phyloP scores from a whole-genome alignment of 2,888 invertebrate genomes.

The Lepetodrilus schrolli region DNA sequence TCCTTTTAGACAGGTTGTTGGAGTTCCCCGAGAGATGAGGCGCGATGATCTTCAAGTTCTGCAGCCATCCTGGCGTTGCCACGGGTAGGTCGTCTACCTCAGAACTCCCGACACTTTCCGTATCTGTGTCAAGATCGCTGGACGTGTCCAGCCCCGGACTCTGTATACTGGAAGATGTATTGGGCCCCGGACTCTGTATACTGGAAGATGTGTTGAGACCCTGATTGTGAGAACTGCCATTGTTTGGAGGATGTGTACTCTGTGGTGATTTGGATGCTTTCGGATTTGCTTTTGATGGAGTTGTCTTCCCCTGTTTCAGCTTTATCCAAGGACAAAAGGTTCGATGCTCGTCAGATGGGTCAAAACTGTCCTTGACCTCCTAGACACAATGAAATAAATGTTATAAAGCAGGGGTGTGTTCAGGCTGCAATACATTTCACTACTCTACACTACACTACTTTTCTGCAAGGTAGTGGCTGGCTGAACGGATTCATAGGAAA shows the following conservation, averaged over 20 bases:
- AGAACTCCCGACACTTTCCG: too few relatives aligned
- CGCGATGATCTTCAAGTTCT: slow-evolving; percentile 37
- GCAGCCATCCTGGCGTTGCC: slow-evolving; percentile 38
- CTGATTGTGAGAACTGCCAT: background rate
- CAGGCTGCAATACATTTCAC: too few relatives aligned
- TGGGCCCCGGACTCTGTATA: background rate
- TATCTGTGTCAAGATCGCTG: background rate
- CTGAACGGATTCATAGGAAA: too few relatives aligned
- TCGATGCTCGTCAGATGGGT: slow-evolving; percentile 63
- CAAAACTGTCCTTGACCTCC: slow-evolving; percentile 53
- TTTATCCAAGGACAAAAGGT: slow-evolving; percentile 68
- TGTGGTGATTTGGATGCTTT: background rate
- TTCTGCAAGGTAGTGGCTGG: too few relatives aligned
- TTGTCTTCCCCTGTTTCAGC: background rate
- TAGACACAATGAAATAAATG: slow-evolving; percentile 35
- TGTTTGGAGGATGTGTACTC: background rate
- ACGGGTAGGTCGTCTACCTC: too few relatives aligned
- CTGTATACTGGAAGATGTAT: background rate
- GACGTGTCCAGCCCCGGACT: background rate
- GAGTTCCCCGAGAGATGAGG: slow-evolving; percentile 39
- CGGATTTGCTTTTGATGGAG: background rate
- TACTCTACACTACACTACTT: too few relatives aligned
- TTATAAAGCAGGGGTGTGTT: too few relatives aligned
- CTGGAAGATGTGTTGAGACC: background rate
- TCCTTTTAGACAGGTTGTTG: slow-evolving; percentile 32